Evolutionary conservation across 2,797 vertebrate species (phyloP).

Genomic region (Pteropus rufus): DNA sequence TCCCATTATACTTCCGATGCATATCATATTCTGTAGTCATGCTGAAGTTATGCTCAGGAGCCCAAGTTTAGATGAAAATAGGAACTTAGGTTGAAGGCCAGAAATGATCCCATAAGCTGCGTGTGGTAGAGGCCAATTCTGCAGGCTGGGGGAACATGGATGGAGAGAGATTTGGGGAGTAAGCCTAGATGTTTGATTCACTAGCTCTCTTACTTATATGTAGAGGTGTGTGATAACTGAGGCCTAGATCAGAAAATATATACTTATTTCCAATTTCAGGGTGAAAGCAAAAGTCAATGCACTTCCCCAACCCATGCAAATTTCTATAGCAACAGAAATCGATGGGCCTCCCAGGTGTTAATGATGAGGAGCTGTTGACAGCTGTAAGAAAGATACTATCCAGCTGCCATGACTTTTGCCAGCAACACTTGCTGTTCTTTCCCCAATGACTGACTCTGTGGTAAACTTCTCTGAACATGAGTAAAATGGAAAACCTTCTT

Average conservation of each 20-base stretch:
- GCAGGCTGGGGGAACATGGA: too few relatives aligned
- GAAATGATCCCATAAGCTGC: background rate
- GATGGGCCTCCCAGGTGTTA: background rate
- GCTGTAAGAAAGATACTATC: constrained; percentile 9
- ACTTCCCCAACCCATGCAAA: background rate
- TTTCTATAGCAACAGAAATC: constrained; percentile 22
- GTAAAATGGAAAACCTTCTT: background rate
- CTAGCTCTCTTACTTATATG: background rate
- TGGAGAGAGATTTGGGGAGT: background rate
- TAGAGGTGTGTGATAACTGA: background rate
- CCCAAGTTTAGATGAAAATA: background rate
- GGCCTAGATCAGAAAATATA: background rate
- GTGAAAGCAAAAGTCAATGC: background rate
- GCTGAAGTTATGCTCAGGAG: background rate
- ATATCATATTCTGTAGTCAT: too few relatives aligned
- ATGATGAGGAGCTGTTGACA: rapidly evolving
- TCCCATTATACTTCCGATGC: background rate
- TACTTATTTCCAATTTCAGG: background rate
- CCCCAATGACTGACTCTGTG: rapidly evolving
- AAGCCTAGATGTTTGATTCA: background rate
- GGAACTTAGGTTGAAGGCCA: background rate
- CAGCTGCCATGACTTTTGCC: background rate
- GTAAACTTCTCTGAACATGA: background rate
- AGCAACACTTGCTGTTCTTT: background rate
- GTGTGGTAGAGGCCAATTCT: background rate